Evolutionary conservation across 2,888 invertebrate genomes (phyloP).

Genomic region (Morpho helenor): DNA sequence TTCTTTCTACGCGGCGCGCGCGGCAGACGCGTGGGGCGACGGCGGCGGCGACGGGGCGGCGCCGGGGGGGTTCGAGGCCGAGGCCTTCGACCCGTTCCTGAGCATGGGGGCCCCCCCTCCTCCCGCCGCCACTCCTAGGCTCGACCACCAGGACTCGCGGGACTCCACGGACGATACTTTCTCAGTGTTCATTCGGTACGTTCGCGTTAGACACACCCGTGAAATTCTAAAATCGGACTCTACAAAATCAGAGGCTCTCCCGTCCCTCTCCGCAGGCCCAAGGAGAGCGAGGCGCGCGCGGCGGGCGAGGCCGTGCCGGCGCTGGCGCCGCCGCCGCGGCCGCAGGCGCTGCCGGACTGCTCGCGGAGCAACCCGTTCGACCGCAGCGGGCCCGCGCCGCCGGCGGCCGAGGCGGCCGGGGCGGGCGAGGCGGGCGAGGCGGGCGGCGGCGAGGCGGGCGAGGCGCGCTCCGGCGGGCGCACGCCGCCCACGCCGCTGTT

Average conservation of each 20-base stretch:
- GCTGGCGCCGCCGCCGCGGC: constrained; percentile 87
- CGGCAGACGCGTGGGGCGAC: constrained; percentile 61
- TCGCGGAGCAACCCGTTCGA: constrained; percentile 90
- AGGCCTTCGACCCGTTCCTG: constrained; percentile 89
- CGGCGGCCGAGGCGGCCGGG: constrained; percentile 52
- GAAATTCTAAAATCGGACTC: too few species aligned
- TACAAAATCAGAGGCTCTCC: too few species aligned
- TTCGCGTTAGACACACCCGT: neutral
- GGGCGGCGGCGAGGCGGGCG: constrained; percentile 41
- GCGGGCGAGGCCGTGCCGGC: constrained; percentile 78
- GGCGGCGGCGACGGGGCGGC: constrained; percentile 41
- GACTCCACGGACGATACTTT: constrained; percentile 90
- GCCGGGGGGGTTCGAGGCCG: constrained; percentile 83
- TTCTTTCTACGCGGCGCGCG: neutral
- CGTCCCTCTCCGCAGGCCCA: constrained; percentile 63
- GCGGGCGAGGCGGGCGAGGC: constrained; percentile 35
- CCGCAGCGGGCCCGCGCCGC: constrained; percentile 65
- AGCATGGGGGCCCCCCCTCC: constrained; percentile 88
- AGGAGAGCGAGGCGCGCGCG: constrained; percentile 53
- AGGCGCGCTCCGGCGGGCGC: constrained; percentile 19
- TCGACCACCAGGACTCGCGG: constrained; percentile 81
- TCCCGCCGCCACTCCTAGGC: constrained; percentile 83
- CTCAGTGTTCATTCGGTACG: constrained; percentile 87
- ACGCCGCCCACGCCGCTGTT: constrained; percentile 93
- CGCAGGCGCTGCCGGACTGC: constrained; percentile 68